Evolutionary conservation across 2,888 invertebrate genomes (phyloP), one percentile per base, ranked within the genome.

Genomic region (Drosophila longiperda): DNA sequence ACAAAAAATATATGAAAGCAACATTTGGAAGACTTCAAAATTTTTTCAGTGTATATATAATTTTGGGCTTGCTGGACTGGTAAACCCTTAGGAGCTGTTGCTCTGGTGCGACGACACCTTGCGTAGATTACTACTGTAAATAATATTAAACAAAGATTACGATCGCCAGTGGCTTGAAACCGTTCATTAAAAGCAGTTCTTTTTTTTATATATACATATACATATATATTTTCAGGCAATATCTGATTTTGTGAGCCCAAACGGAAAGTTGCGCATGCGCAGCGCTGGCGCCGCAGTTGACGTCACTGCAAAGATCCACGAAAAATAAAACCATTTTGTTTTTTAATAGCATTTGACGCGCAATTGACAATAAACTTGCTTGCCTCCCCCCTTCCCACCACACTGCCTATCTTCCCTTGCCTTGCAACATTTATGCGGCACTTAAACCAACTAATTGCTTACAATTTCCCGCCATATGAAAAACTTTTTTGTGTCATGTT

Each of bases 361-460:
- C 73, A 80, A 81, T 89, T 84, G 87, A 82, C 86, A 83, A 75
- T 60, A 20, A 57, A 32, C 20, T 42, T 15, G 8, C 29, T 40
- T 29, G 1, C 11, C 17, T 2, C 0, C 17, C 17, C 3, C 7
- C 2, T 17, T 1, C 52, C 3, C 1, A 3, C 1, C 3, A 3
- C 12, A 1, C 8, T 34, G 7, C 8, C 38, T 11, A 8, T 3
- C 66, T 73, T 29, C 17, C 11, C 36, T 45, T 5, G 80, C 66
- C 75, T 67, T 82, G 74, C 60, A 75, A 79, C 73, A 87, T 88
- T 91, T 91, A 91, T 87, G 89, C 91, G 91, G 91, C 90, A 90
- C 82, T 91, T 91, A 91, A 92, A 90, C 91, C 80, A 77, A 82
- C 82, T 92, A 91, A 92, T 92, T 90, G 82, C 80, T 64, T 75